Base-by-base conservation (phyloP, 1,140 invertebrate genomes). In the Atopsyche davidsoni region DNA sequence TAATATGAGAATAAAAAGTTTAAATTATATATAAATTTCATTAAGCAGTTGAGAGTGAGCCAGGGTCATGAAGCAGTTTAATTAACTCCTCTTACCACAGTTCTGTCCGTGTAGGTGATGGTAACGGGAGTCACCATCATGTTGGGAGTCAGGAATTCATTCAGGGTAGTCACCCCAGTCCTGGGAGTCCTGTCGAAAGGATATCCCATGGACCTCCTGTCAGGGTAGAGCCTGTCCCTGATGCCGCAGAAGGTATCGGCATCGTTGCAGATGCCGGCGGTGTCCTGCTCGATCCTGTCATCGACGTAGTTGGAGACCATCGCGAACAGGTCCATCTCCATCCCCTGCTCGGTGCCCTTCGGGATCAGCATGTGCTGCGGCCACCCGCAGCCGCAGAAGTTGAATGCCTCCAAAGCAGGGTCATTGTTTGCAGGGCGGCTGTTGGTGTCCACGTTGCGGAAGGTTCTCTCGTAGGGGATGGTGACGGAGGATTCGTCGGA, bases 331-430 rank as follows among this genome's bases (percentile, higher is more conserved):
- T 87, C 78, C 61, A 82, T 81, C 0, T 69, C 66, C 61, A 79
- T 80, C 11, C 88, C 88, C 46, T 78, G 74, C 2, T 73, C 62
- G 2, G 66, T 79, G 14, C 89, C 89, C 66, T 82, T 86, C 0
- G 88, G 83, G 21, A 89, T 63, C 1, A 92, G 73, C 81, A 92
- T 81, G 62, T 92, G 86, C 36, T 89, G 81, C 1, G 89, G 89
- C 87, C 87, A 91, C 36, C 89, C 89, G 63, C 88, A 92, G 22
- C 88, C 87, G 65, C 89, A 91, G 73, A 85, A 86, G 64, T 86
- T 83, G 66, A 82, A 85, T 58, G 78, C 73, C 0, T 75, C 72
- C 25, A 78, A 69, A 2, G 70, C 62, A 2, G 75, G 60, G 0
- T 64, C 61, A 6, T 75, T 78, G 3, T 63, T 62, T 0, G 69